Percentiles rank a stretch among this genome's conserved stretches.
phyloP scores from a whole-genome alignment of 2,113 vertebrate species.

The Callaeas wilsoni region DNA sequence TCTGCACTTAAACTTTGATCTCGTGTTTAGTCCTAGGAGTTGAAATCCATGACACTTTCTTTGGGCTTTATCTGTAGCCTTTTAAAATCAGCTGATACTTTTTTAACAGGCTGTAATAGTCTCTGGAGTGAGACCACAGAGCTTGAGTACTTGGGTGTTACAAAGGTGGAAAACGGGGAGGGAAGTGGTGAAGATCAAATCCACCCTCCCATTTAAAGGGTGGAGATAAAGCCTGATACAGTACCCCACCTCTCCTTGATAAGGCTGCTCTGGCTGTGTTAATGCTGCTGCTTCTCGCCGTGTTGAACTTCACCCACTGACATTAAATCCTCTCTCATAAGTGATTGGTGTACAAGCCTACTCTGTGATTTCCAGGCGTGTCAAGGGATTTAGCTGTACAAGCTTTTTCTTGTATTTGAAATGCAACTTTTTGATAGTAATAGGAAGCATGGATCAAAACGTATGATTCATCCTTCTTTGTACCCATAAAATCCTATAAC shows the following conservation, averaged over 20 bases:
- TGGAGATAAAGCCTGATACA: conserved; percentile 20
- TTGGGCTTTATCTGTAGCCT: background rate
- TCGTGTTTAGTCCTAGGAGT: background rate
- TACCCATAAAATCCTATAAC: conserved; percentile 6
- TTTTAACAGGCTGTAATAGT: background rate
- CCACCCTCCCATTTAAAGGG: background rate
- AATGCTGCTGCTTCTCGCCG: background rate
- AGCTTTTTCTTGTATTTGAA: conserved; percentile 43
- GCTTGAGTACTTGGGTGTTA: background rate
- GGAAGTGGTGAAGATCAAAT: conserved; percentile 13
- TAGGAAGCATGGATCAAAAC: conserved; percentile 27
- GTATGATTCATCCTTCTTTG: conserved; percentile 1
- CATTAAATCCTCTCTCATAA: conserved; percentile 46
- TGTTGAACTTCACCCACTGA: conserved; percentile 50
- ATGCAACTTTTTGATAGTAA: conserved; percentile 43
- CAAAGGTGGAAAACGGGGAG: background rate
- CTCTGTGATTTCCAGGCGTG: conserved; percentile 37
- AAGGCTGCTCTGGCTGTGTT: conserved; percentile 19
- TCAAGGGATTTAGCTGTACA: conserved; percentile 53
- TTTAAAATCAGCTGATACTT: background rate
- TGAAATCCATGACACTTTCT: background rate
- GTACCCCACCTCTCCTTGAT: conserved; percentile 19
- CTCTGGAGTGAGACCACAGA: background rate
- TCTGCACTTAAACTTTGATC: conserved; percentile 5
- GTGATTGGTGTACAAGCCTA: conserved; percentile 18